phyloP scores from a whole-genome alignment of 2,113 vertebrate genomes.

The Albula glossodonta region DNA sequence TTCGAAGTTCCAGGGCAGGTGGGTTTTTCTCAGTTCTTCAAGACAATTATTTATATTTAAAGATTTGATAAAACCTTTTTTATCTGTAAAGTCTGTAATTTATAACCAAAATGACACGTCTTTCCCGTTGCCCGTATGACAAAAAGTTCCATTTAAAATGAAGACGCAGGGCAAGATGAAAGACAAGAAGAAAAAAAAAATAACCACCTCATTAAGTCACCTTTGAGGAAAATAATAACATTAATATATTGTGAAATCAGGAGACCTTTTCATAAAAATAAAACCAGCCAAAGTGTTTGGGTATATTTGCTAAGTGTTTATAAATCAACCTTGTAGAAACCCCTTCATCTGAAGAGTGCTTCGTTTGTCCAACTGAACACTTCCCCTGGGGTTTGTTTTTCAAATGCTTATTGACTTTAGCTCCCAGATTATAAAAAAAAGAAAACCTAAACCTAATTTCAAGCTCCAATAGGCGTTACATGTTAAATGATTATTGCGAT shows the following conservation, averaged over 20 bases:
- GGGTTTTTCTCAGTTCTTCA: background rate
- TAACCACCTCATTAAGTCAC: background rate
- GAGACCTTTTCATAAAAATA: background rate
- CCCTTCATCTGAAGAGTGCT: too few species aligned
- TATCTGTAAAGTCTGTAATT: background rate
- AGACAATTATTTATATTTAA: background rate
- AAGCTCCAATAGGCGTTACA: too few species aligned
- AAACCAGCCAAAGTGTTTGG: background rate
- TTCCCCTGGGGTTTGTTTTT: too few species aligned
- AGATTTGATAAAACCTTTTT: background rate
- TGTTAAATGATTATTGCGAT: too few species aligned
- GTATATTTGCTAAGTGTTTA: too few species aligned
- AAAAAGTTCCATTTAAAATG: background rate
- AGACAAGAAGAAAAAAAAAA: background rate
- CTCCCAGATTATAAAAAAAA: too few species aligned
- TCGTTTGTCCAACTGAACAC: too few species aligned
- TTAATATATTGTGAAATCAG: too few species aligned
- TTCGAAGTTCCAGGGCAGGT: background rate
- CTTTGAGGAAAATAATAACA: background rate
- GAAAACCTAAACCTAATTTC: too few species aligned
- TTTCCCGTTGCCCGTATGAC: background rate
- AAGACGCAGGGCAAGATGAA: background rate
- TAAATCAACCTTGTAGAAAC: too few species aligned
- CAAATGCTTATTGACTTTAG: too few species aligned
- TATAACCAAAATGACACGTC: background rate